Base-by-base conservation (phyloP, 2,797 vertebrate genomes). In the Gymnoscopelus braueri region DNA sequence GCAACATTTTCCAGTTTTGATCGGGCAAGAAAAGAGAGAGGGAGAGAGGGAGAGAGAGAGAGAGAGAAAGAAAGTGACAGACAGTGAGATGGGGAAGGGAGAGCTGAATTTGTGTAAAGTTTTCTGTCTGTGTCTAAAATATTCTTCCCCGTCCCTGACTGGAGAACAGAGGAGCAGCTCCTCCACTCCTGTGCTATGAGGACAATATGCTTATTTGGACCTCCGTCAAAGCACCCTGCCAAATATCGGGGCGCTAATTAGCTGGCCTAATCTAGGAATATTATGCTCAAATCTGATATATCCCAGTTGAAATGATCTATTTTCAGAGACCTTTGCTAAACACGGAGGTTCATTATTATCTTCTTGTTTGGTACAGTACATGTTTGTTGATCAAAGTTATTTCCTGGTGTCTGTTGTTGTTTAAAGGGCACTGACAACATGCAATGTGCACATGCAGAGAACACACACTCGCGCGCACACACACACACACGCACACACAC, bases 121-220 rank as follows among this genome's bases (percentile, higher is more conserved):
- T 78, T 63, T 76, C 64, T 50, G 69, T 77, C 77, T 84, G 79
- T 73, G 80, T 63, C 65, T 47, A 82, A 58, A 15, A 71, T 71
- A 77, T 87, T 86, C 78, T 81, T 79, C 77, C 77, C 81, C 32
- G 69, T 82, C 78, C 85, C 80, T 51, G 81, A 88, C 83, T 51
- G 60, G 82, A 77, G 81, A 85, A 87, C 83, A 86, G 71, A 82
- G 74, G 68, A 73, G 78, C 1, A 78, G 72, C 77, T 80, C 71
- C 75, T 80, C 39, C 69, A 64, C 80, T 81, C 56, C 71, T 84
- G 59, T 47, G 56, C 82, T 32, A 76, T 24, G 73, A 87, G 86
- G 84, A 90, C 88, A 92, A 91, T 90, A 90, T 91, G 88, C 67
- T 88, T 83, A 79, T 90, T 91, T 91, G 84, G 88, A 88, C 63